phyloP scores from a whole-genome alignment of 2,888 invertebrate genomes.

The Liodrosophila aerea region DNA sequence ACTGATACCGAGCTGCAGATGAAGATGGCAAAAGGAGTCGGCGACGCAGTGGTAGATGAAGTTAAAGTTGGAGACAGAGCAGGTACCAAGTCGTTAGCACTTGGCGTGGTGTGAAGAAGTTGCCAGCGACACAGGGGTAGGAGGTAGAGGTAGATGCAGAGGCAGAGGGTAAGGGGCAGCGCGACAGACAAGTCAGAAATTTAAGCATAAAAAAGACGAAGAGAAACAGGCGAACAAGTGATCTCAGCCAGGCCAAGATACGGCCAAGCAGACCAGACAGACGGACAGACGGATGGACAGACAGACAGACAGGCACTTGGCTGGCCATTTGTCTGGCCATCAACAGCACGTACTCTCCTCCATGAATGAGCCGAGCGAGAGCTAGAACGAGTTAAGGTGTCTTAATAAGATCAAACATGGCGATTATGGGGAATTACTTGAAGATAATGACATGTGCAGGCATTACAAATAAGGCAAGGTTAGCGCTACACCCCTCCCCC shows the following conservation, averaged over 20 bases:
- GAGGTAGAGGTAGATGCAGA: neutral
- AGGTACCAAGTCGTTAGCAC: conserved; percentile 75
- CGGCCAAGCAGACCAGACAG: conserved; percentile 17
- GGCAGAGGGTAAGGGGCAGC: conserved; percentile 9
- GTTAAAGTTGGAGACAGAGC: conserved; percentile 33
- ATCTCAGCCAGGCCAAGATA: conserved; percentile 8
- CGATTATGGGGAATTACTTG: conserved; percentile 74
- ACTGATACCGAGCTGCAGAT: conserved; percentile 4
- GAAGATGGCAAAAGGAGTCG: no score
- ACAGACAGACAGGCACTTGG: conserved; percentile 18
- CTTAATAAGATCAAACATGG: conserved; percentile 75
- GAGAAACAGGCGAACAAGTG: conserved; percentile 19
- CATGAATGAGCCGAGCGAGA: conserved; percentile 27
- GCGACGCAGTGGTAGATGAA: neutral
- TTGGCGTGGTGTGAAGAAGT: conserved; percentile 70
- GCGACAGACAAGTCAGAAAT: conserved; percentile 47
- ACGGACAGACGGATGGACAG: conserved; percentile 14
- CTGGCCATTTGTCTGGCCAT: conserved; percentile 24
- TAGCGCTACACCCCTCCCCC: neutral
- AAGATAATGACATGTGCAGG: conserved; percentile 57
- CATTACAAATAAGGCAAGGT: conserved; percentile 12
- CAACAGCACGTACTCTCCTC: conserved; percentile 18
- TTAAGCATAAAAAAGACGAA: conserved; percentile 37
- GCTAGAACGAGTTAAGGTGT: conserved; percentile 69
- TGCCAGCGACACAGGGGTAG: conserved; percentile 39